Evolutionary conservation across 2,888 invertebrate genomes (phyloP), one percentile per base, ranked within the genome.

Genomic region (Aleiodes alternator): DNA sequence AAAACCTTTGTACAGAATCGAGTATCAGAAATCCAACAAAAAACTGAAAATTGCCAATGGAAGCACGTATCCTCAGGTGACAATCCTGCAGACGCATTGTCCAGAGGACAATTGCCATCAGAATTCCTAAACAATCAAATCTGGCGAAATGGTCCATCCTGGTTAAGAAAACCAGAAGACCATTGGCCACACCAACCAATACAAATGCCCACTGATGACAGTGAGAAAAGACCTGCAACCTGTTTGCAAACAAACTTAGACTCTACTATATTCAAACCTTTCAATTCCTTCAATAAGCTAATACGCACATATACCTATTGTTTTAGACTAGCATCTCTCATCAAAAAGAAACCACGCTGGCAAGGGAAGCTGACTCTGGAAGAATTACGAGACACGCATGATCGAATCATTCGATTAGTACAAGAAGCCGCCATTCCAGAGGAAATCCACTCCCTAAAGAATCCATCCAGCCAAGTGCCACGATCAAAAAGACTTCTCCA

Each of bases 51-150:
- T 43, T 38, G 12, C 8, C 1, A 57, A 51, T 80, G 80, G 80
- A 14, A 69, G 50, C 79, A 81, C 31, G 73, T 81, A 4, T 29
- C 61, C 5, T 53, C 77, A 8, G 31, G 66, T 38, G 77, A 79
- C 5, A 82, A 82, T 70, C 77, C 81, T 1, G 83, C 83, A 4
- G 81, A 82, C 50, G 51, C 75, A 4, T 34, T 80, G 3, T 81
- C 81, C 5, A 59, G 82, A 51, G 82, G 81, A n/a, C 64, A 78
- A 68, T 53, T 14, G 38, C 78, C 79, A 6, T 4, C 8, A 0
- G 76, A 78, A 14, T 69, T 83, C 23, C 16, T 73, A 4, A 48
- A 69, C 3, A 75, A 76, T 14, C 6, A 57, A 3, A 29, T 69
- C n/a, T 80, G 76, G 77, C 69, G 51, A 34, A 38, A 71, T 14